phyloP scores from a whole-genome alignment of 2,797 vertebrate species.

The Sebastes alutus region DNA sequence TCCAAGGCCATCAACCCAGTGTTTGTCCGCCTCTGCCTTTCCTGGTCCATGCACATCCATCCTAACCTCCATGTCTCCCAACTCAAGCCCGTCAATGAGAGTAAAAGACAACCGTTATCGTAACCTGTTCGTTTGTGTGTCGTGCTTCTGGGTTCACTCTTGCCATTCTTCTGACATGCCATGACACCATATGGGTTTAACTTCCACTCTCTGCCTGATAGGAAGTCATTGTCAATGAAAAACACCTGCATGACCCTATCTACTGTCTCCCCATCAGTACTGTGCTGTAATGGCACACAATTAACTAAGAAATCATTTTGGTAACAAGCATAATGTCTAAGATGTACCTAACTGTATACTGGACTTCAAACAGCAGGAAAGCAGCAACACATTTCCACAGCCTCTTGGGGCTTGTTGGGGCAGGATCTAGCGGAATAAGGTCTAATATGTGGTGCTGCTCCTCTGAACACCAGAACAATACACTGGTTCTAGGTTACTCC shows the following conservation, averaged over 20 bases:
- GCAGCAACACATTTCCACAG: neutral
- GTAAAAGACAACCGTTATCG: no score
- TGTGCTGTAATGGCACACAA: no score
- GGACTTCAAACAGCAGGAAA: neutral
- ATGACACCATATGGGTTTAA: neutral
- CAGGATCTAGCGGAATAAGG: neutral
- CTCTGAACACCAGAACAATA: neutral
- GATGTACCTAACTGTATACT: neutral
- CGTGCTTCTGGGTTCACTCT: neutral
- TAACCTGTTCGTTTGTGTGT: neutral
- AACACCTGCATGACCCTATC: no score
- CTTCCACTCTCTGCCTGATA: neutral
- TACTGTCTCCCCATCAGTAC: no score
- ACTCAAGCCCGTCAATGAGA: no score
- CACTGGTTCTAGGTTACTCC: neutral
- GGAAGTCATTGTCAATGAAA: neutral
- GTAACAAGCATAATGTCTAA: neutral
- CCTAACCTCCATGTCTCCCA: neutral
- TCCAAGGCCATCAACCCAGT: neutral
- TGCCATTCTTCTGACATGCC: neutral
- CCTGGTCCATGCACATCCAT: neutral
- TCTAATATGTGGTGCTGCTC: neutral
- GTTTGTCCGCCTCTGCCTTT: neutral
- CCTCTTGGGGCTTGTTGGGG: neutral
- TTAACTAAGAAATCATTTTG: neutral